Base-by-base conservation (phyloP, 1,140 invertebrate genomes). In the Hylaeus volcanicus region DNA sequence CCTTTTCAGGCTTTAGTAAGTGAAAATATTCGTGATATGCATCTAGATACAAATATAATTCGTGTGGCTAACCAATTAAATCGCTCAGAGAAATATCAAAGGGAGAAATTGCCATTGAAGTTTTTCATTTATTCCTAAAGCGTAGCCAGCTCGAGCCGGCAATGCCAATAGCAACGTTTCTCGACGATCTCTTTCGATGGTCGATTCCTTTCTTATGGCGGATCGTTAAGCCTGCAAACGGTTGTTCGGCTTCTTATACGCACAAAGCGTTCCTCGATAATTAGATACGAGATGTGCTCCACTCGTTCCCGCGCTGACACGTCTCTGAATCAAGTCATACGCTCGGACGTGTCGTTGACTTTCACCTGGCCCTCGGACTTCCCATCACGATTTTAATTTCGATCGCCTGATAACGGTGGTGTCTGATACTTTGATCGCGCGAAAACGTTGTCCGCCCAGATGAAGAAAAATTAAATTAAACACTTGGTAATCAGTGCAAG, bases 231-330 rank as follows among this genome's bases (percentile, higher is more conserved):
- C 74, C 84, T 82, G 84, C 78, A 48, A 66, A 88, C 55, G 71
- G 56, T 81, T 83, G 81, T 76, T 87, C 89, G 89, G 90, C 89
- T 89, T 89, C 84, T 83, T 85, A 83, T 83, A 79, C 86, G 78
- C 86, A 90, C 90, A 91, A 89, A 91, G 89, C 90, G 90, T 90
- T 89, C 89, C 88, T 81, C 79, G 85, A 81, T 89, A 90, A 90
- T 89, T 90, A 89, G 89, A 88, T 84, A 85, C 82, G 72, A 66
- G 81, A 83, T 82, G 89, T 80, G 70, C 70, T 64, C 60, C 61
- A 61, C 53, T 45, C 60, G 74, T 66, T 56, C 66, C 68, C 68
- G 58, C 48, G 69, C 14, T 51, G 45, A 69, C 83, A 63, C 65
- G 63, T 37, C 43, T 48, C 51, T 45, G 15, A 48, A 58, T 41